These are phyloP conservation scores for Delphinapterus leucas DNA, from an alignment of 2,113 vertebrate genomes.

Conservation along the genomic window DNA sequence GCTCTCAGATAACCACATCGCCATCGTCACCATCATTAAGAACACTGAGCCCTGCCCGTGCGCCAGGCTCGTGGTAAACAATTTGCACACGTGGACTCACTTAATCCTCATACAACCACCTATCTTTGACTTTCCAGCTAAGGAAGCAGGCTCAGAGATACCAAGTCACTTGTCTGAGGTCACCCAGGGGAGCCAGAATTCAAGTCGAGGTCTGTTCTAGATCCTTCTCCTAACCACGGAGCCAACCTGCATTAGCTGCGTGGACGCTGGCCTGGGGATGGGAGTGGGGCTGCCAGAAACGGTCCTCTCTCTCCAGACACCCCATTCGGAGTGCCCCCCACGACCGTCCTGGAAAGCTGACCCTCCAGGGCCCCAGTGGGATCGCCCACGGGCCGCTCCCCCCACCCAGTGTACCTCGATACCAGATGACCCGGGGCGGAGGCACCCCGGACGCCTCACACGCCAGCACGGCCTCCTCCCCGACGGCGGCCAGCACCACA, in stretches of 20 bases:
- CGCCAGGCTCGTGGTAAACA: background rate
- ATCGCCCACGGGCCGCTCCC: background rate
- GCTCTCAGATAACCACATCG: accelerated
- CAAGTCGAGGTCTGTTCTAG: background rate
- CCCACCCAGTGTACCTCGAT: constrained; percentile 86
- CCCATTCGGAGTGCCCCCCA: accelerated
- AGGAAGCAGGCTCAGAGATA: background rate
- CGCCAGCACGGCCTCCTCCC: constrained; percentile 87
- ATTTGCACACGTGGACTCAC: accelerated
- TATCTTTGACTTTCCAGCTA: too few relatives aligned
- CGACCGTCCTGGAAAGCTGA: background rate
- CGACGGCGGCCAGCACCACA: constrained; percentile 80
- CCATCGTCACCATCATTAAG: accelerated
- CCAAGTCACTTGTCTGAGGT: too few relatives aligned
- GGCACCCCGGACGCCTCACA: constrained; percentile 86
- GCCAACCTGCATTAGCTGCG: accelerated
- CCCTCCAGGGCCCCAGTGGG: background rate
- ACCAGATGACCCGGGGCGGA: constrained; percentile 88
- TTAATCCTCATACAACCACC: background rate
- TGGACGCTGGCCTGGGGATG: background rate
- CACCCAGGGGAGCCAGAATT: background rate
- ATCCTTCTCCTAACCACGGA: background rate
- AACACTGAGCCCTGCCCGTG: accelerated
- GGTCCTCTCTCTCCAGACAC: background rate
- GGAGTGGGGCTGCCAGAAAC: accelerated